Percentiles rank a stretch among this genome's conserved stretches.
These are phyloP conservation scores for Dendrocincla fuliginosa DNA, from an alignment of 2,797 vertebrate genomes.

Conservation along the genomic window DNA sequence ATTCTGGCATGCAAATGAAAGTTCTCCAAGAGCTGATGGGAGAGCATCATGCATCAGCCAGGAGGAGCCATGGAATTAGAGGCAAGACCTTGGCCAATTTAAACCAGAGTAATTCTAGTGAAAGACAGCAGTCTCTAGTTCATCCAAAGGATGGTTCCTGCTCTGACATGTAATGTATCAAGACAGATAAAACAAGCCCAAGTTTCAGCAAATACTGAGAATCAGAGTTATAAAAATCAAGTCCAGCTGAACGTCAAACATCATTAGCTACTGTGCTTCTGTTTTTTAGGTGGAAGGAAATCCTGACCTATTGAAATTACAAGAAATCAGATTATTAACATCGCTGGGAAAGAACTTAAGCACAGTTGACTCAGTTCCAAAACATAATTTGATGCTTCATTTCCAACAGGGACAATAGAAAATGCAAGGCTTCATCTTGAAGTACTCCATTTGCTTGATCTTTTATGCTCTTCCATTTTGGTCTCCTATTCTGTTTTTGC, in stretches of 20 bases:
- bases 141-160: neutral
- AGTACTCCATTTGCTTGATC: neutral
- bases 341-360: neutral
- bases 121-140: neutral
- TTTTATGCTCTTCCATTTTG: neutral
- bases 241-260: neutral
- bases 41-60: neutral
- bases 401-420: neutral
- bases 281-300: neutral
- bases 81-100: neutral
- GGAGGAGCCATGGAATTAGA: neutral
- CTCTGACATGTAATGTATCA: neutral
- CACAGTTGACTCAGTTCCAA: neutral
- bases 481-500: neutral
- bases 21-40: neutral
- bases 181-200: neutral
- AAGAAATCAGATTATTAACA: neutral
- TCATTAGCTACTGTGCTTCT: neutral
- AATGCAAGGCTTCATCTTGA: neutral
- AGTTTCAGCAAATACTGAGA: neutral
- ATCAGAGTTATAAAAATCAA: neutral
- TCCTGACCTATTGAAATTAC: neutral
- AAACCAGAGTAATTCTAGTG: neutral
- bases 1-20: neutral
- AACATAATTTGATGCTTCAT: neutral